phyloP scores from a whole-genome alignment of 2,797 vertebrate species.

The Fratercula arctica region DNA sequence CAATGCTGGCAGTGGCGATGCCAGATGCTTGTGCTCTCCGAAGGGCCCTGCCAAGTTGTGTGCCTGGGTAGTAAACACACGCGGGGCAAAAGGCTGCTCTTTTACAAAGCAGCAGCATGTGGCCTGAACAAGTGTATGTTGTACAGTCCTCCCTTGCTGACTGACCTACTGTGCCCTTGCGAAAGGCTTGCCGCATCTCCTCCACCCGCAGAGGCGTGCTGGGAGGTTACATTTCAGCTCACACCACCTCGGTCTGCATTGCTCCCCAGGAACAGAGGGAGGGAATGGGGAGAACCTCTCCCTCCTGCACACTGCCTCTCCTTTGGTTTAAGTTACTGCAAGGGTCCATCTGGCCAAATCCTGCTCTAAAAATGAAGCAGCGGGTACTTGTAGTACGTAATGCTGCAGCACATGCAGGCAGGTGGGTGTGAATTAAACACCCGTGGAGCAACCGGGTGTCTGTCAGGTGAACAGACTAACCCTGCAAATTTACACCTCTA shows the following conservation, averaged over 20 bases:
- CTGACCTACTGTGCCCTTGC: not conserved
- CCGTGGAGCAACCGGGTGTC: not conserved
- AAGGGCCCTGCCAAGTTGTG: not conserved
- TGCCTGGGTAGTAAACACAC: not conserved
- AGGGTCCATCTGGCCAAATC: not conserved
- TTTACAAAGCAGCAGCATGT: not conserved
- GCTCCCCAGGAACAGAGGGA: not conserved
- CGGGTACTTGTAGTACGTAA: not conserved
- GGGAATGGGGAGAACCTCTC: not conserved
- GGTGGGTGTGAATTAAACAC: not conserved
- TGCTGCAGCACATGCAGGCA: not conserved
- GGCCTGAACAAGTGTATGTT: not conserved
- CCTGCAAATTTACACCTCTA: not conserved
- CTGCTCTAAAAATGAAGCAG: not conserved
- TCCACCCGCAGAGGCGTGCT: accelerated
- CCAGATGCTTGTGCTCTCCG: not conserved
- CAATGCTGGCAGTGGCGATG: not conserved
- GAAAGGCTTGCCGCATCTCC: not conserved
- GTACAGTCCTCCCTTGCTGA: not conserved
- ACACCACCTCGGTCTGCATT: accelerated
- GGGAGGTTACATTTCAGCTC: not conserved
- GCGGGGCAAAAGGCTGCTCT: not conserved
- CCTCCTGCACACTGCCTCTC: not conserved
- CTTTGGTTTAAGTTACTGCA: not conserved
- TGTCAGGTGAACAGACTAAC: not conserved